Conservation (phyloP, 2,113 vertebrate genomes). For the Chauna torquata region DNA sequence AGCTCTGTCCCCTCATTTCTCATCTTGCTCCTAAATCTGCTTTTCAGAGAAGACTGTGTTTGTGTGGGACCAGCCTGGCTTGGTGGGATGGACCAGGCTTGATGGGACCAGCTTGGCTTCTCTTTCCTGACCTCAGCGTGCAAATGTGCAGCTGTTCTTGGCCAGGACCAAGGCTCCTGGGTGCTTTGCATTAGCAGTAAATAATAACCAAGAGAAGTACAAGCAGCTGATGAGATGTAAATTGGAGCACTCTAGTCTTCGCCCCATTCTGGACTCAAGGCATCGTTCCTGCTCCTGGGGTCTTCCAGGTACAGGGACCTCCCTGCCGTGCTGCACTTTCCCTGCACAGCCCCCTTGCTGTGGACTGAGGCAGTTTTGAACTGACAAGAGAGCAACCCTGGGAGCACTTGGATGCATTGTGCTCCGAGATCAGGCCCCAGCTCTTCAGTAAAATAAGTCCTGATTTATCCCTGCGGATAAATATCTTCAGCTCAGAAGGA, state of each 20-base stretch:
- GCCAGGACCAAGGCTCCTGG: neutral
- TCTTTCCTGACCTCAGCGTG: neutral
- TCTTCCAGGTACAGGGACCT: neutral
- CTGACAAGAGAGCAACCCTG: neutral
- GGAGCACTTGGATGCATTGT: neutral
- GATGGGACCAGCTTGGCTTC: neutral
- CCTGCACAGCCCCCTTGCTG: neutral
- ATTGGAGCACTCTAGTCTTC: neutral
- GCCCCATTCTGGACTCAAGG: neutral
- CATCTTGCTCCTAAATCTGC: neutral
- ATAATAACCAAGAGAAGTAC: neutral
- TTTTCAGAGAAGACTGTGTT: neutral
- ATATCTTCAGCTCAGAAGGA: neutral
- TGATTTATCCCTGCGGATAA: constrained; percentile 34
- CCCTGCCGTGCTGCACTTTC: accelerated
- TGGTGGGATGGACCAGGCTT: neutral
- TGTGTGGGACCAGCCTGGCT: neutral
- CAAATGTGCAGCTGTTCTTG: neutral
- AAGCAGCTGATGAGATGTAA: neutral
- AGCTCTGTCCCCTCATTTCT: neutral
- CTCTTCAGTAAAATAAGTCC: neutral
- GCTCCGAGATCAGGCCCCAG: neutral
- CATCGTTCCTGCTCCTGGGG: accelerated
- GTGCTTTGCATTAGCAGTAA: neutral
- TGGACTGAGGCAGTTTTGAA: neutral